A percentile compares a stretch with the other conserved stretches of the same genome.
Conservation (phyloP, 2,797 vertebrate genomes). For the Myotis vivesi region DNA sequence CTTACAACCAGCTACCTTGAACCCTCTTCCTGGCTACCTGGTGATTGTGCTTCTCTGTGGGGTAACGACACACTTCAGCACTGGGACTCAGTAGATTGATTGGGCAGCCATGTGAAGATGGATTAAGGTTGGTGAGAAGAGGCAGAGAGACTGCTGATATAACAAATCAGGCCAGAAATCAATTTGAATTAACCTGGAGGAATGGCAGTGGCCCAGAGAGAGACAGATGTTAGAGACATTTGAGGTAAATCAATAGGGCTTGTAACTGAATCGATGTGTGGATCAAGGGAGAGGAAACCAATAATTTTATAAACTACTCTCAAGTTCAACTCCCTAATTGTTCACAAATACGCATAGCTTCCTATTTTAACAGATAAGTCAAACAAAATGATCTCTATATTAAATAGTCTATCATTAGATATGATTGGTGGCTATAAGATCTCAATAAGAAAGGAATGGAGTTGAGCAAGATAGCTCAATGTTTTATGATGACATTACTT, state of each 20-base stretch:
- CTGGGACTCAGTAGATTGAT: background rate
- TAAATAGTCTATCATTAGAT: background rate
- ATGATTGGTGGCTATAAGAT: background rate
- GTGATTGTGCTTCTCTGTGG: background rate
- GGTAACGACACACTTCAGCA: background rate
- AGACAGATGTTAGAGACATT: background rate
- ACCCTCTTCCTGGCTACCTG: background rate
- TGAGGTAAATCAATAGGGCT: background rate
- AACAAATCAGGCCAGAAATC: background rate
- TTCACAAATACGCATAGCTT: background rate
- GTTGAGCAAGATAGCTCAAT: background rate
- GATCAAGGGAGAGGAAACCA: background rate
- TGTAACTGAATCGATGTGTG: background rate
- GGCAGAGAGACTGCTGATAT: background rate
- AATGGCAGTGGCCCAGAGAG: background rate
- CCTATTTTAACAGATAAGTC: background rate
- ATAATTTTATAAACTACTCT: constrained; percentile 1
- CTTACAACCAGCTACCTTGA: background rate
- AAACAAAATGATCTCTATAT: background rate
- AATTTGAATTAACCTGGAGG: constrained; percentile 12
- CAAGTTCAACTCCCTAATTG: background rate
- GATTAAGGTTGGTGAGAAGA: constrained; percentile 6
- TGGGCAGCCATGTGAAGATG: background rate
- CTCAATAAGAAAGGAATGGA: background rate
- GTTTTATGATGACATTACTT: background rate